Conservation (phyloP, 2,797 vertebrate species). For the Pangasius mekongensis region DNA sequence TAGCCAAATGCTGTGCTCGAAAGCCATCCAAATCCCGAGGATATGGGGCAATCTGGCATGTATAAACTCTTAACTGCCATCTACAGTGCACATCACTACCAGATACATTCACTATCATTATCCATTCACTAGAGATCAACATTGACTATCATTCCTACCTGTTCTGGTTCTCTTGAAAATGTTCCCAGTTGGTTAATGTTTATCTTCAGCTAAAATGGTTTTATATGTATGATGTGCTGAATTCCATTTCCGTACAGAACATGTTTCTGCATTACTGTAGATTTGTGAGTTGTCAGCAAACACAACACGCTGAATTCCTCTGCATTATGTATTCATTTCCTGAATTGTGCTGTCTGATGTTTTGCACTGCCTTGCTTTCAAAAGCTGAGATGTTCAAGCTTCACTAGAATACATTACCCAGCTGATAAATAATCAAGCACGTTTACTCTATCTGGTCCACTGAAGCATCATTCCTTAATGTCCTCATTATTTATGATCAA, state of each 20-base stretch:
- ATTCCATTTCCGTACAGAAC: neutral
- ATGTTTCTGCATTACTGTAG: neutral
- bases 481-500: conserved; percentile 57
- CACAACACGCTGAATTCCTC: neutral
- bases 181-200: neutral
- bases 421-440: conserved; percentile 55
- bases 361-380: neutral
- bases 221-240: neutral
- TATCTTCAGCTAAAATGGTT: neutral
- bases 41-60: neutral
- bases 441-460: conserved; percentile 44
- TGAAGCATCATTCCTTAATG: conserved; percentile 54
- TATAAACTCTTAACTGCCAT: neutral
- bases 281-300: conserved; percentile 33
- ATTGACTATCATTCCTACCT: neutral
- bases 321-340: conserved; percentile 39
- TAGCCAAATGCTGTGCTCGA: neutral
- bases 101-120: neutral
- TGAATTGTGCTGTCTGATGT: conserved; percentile 11
- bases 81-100: neutral
- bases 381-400: conserved; percentile 1
- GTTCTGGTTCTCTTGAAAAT: neutral
- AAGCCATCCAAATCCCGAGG: neutral
- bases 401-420: conserved; percentile 42
- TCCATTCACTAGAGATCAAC: no score